A percentile compares a stretch with the other conserved stretches of the same genome.
Evolutionary conservation across 2,888 invertebrate genomes (phyloP).

Genomic region (Dasysyrphus tricinctus): DNA sequence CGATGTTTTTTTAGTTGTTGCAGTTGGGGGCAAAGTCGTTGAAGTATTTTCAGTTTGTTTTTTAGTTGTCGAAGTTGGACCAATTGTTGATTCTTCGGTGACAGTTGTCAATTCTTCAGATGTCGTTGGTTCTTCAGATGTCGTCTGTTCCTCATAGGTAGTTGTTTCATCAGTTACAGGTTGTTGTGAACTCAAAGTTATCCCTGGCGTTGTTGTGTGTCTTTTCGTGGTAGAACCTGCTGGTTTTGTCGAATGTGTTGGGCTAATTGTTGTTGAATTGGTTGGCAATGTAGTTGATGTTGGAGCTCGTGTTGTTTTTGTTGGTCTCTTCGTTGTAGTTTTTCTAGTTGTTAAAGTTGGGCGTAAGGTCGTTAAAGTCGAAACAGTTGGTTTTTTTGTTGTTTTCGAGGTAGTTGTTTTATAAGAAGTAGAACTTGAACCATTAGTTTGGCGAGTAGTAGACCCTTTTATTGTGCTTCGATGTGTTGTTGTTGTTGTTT

Average conservation of each 20-base stretch:
- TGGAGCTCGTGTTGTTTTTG: too few relatives aligned
- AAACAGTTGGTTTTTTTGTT: background rate
- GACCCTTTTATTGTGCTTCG: background rate
- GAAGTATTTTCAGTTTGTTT: conserved; percentile 58
- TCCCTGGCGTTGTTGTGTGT: background rate
- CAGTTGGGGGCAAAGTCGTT: background rate
- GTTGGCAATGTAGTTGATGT: background rate
- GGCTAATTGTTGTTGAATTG: conserved; percentile 26
- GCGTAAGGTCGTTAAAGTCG: too few relatives aligned
- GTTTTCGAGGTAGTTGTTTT: background rate
- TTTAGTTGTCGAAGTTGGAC: background rate
- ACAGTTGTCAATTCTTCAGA: conserved; percentile 4
- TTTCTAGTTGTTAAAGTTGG: too few relatives aligned
- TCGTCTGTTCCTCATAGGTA: background rate
- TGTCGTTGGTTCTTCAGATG: conserved; percentile 3
- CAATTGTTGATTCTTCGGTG: background rate
- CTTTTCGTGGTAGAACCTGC: background rate
- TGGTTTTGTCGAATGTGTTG: background rate
- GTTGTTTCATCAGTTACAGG: background rate
- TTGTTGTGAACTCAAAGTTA: conserved; percentile 11
- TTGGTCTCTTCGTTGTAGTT: too few relatives aligned
- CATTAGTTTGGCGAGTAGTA: background rate
- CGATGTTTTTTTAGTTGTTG: too few relatives aligned
- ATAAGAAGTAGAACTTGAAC: too few relatives aligned
- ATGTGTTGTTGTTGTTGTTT: background rate